Evolutionary conservation across 2,888 invertebrate genomes (phyloP), one percentile per base, ranked within the genome.

Genomic region (Girardia tigrina): DNA sequence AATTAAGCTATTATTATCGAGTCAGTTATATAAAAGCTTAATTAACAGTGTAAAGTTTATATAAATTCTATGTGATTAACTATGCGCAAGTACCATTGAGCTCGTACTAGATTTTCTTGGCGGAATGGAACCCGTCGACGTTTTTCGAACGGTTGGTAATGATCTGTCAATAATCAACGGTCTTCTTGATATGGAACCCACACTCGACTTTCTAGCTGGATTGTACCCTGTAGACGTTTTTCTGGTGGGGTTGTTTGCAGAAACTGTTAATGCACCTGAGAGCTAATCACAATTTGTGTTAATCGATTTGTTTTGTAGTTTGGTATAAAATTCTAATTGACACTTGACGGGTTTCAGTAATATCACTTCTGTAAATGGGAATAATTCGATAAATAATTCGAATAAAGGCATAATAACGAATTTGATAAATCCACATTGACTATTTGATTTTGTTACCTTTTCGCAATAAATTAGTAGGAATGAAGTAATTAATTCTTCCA

Each of bases 381-480:
- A 87, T 72, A 90, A 86, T 79, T 89, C 89, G 16, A 89, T 90
- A 23, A 91, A 86, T 6, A 89, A 88, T 84, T 90, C 90, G 82
- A 90, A 90, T 70, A 91, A 86, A 23, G 91, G 91, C 80, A 91
- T 85, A 71, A 91, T 86, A 69, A 91, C 90, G 80, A 90, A 87
- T 71, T 90, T 90, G 82, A 91, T 91, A 84, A 91, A 91, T 75
- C 90, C 90, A 81, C 90, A 90, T 83, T 91, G 91, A 0, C 90
- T 90, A 23, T 90, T 90, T 1, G 90, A 89, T 82, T 90, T 90
- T 77, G 90, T 90, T 75, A 90, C 90, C 85, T 90, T 90, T 79
- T 90, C 90, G 29, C 90, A 87, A 83, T 91, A n/a, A n/a, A n/a
- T n/a, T n/a, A n/a, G n/a, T n/a, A n/a, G n/a, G n/a, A n/a, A n/a